phyloP scores from a whole-genome alignment of 2,888 invertebrate genomes.

The Lymantria monacha region DNA sequence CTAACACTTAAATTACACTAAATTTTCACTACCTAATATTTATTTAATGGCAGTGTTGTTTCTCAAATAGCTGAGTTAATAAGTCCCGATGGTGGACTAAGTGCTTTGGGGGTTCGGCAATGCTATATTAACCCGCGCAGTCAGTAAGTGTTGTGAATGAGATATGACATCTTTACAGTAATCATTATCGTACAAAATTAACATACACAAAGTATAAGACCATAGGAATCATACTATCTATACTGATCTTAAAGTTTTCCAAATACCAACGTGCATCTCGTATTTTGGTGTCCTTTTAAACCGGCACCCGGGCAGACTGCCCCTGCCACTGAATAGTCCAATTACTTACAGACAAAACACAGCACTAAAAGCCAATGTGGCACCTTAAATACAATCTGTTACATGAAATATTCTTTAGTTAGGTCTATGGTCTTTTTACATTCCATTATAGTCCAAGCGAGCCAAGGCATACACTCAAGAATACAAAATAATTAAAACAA shows the following conservation, averaged over 20 bases:
- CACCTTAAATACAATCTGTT: slow-evolving; percentile 50
- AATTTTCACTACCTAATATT: slow-evolving; percentile 34
- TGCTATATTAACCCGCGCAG: too few species aligned
- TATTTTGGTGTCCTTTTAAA: background rate
- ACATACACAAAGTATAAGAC: too few species aligned
- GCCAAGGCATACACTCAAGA: background rate
- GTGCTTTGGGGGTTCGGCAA: too few species aligned
- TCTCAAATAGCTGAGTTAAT: background rate
- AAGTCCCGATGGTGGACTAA: too few species aligned
- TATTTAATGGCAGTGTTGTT: slow-evolving; percentile 32
- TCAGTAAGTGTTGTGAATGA: too few species aligned
- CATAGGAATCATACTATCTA: too few species aligned
- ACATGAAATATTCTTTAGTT: background rate
- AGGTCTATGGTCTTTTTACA: background rate
- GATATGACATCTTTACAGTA: too few species aligned
- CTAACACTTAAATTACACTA: slow-evolving; percentile 36
- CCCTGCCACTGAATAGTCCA: too few species aligned
- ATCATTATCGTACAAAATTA: too few species aligned
- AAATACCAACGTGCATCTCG: too few species aligned
- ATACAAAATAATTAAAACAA: slow-evolving; percentile 35
- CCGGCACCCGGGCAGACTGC: too few species aligned
- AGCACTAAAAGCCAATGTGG: slow-evolving; percentile 47
- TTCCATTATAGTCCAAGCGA: background rate
- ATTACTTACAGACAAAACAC: slow-evolving; percentile 36
- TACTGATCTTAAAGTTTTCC: too few species aligned